These are phyloP conservation scores for Notothenia rossii DNA, from an alignment of 2,113 vertebrate genomes.

Conservation along the genomic window DNA sequence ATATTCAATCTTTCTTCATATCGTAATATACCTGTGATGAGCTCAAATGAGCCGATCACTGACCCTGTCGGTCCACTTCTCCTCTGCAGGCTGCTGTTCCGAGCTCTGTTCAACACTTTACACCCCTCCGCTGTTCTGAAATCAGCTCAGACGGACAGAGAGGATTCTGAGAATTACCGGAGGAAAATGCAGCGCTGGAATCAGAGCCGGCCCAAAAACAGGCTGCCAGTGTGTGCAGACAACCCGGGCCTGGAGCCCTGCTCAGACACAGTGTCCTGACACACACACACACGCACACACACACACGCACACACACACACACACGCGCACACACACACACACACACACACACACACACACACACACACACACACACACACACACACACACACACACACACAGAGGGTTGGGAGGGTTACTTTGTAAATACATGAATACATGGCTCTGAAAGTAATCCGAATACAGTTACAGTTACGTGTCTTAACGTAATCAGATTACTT, in stretches of 20 bases:
- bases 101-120: conserved; percentile 83
- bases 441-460: too few species aligned
- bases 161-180: conserved; percentile 53
- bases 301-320: background rate
- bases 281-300: background rate
- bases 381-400: too few species aligned
- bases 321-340: background rate
- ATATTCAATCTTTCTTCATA: too few species aligned
- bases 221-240: conserved; percentile 20
- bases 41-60: too few species aligned
- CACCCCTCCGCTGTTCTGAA: conserved; percentile 73
- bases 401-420: too few species aligned
- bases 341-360: background rate
- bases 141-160: conserved; percentile 77
- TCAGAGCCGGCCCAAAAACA: conserved; percentile 18
- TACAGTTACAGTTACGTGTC: too few species aligned
- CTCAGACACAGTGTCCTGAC: conserved; percentile 51
- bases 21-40: too few species aligned
- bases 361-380: background rate
- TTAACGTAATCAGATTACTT: too few species aligned
- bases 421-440: too few species aligned
- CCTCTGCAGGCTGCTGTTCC: conserved; percentile 82
- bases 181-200: conserved; percentile 77
- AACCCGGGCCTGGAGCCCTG: conserved; percentile 44
- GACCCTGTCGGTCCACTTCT: background rate